Base-by-base conservation (phyloP, 2,113 vertebrate genomes). In the Cranoglanis bouderius region DNA sequence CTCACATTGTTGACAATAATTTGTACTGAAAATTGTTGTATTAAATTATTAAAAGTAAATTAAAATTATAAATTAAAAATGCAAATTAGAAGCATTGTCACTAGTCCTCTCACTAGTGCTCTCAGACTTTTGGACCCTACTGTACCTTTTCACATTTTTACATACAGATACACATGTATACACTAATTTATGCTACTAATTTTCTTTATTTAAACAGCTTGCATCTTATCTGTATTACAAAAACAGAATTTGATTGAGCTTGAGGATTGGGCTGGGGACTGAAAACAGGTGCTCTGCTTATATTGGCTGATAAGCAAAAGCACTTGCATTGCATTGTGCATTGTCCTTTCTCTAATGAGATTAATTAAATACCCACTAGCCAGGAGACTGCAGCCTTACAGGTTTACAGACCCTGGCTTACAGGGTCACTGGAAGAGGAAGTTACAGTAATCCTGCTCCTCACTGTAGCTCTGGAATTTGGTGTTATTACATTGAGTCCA, bases 321-420 rank as follows among this genome's bases (percentile, higher is more conserved):
- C 19, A 13, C 51, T 74, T 87, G 43, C 61, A 9, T 92, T 86
- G 59, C n/a, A n/a, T 88, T 86, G 46, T 72, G 57, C 46, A 70
- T 35, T 91, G 91, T 89, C 70, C 86, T 85, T 84, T n/a, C 63
- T 91, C 46, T 93, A 90, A 93, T 93, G 85, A 13, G 91, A 94
- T 93, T 92, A 87, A 92, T 75, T 9, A 85, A 77, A 84, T 18
- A 89, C 65, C 61, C 61, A 89, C 65, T 91, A 29, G 90, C 51
- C 57, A 77, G 75, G 63, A 89, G 61, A n/a, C 0, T 82, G 6
- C 16, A 81, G 77, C 77, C 49, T 29, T 51, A n/a, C 46, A 84
- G 40, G 43, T 63, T 84, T 84, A 67, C 29, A 84, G 14, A 26
- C 55, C 61, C 14, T 70, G 8, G 13, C 12, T 88, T 90, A 53